Conservation (phyloP, 2,888 invertebrate species). For the Drosophila percnosoma region DNA sequence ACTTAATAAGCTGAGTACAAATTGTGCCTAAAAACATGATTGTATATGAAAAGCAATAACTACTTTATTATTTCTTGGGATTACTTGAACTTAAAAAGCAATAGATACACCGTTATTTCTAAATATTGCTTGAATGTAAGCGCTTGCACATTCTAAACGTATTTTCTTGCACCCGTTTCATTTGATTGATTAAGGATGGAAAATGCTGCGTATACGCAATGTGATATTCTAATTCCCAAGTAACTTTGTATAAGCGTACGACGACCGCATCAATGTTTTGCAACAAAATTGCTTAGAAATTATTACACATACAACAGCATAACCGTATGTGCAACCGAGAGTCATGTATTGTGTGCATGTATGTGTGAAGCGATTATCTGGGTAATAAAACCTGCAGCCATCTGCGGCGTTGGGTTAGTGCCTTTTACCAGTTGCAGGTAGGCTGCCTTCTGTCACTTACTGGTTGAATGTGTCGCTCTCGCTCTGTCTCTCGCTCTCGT, state of each 20-base stretch:
- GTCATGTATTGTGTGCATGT: neutral
- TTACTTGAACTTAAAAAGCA: neutral
- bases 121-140: conserved; percentile 3
- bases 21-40: neutral
- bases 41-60: neutral
- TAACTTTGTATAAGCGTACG: conserved; percentile 32
- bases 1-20: conserved; percentile 12
- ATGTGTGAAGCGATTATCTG: conserved; percentile 54
- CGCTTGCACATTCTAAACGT: conserved; percentile 22
- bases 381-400: conserved; percentile 64
- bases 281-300: conserved; percentile 53
- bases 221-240: conserved; percentile 54
- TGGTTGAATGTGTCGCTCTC: conserved; percentile 11
- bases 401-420: conserved; percentile 45
- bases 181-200: conserved; percentile 11
- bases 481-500: conserved; percentile 27
- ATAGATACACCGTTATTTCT: neutral
- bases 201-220: conserved; percentile 48
- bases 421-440: conserved; percentile 35
- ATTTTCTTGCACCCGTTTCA: conserved; percentile 20
- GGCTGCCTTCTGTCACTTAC: conserved; percentile 36
- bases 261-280: conserved; percentile 42
- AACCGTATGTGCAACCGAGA: conserved; percentile 17
- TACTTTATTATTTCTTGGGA: neutral
- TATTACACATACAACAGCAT: conserved; percentile 38